Base-by-base conservation (phyloP, 2,888 invertebrate genomes). In the Thymelicus acteon region DNA sequence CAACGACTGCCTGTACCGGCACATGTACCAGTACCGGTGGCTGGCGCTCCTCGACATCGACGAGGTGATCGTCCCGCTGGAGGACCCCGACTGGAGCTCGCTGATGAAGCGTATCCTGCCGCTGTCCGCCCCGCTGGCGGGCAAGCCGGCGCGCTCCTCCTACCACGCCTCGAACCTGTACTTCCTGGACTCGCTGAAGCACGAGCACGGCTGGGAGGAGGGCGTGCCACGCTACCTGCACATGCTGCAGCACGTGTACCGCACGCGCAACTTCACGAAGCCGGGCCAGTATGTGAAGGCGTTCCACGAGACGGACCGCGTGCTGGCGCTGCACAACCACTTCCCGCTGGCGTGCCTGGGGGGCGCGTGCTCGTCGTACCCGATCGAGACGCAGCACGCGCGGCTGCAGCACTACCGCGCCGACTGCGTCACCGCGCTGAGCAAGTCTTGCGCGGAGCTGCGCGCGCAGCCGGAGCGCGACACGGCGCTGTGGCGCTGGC, bases 1-100 rank as follows among this genome's bases (percentile, higher is more conserved):
- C 94, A 99, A 99, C 89, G 99, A 99, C 89, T 99, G 99, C 84
- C 95, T 99, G 68, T 98, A 98, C 92, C 96, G 97, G 85, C 97
- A 98, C 85, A 95, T 98, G 94, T 97, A 98, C 87, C 95, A 96
- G 76, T 98, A 98, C 89, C 96, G 97, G 75, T 98, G 97, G 91
- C 96, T 98, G 68, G 97, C 97, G n/a, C 93, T 99, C 72, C 94
- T 98, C 67, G 99, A 99, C 87, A 97, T 98, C 76, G 99, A 99
- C 90, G 99, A 99, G 90, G 97, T 98, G 70, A 98, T 99, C 79
- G 98, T 99, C 96, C 98, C 98, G 7, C 93, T 97, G 77, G 95
- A 96, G 78, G 95, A 96, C 80, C 85, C 85, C 15, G 95, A 95
- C 74, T 99, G 98, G 98, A 94, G 94, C 66, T 95, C 96, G 75